Base-by-base conservation (phyloP, 2,888 invertebrate species). In the Halocaridina rubra region DNA sequence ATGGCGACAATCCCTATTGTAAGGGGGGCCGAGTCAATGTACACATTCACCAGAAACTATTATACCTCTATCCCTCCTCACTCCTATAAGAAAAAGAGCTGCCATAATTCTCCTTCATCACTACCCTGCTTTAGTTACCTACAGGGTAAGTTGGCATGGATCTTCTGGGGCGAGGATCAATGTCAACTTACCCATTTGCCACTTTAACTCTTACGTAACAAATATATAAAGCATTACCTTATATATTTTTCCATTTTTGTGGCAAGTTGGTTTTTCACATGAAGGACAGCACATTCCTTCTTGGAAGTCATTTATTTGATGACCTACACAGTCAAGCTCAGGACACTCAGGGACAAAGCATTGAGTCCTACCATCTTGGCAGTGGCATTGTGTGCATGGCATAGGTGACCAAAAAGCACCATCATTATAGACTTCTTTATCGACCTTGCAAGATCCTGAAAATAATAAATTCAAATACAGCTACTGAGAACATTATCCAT, bases 301-400 rank as follows among this genome's bases (percentile, higher is more conserved):
- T 3, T 29, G 32, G 10, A 84, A 32, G n/a, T 81, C 82, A 30
- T 86, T 29, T 7, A 86, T 84, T 69, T 86, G 86, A 53, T 88
- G 86, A 2, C 80, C 57, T 8, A 86, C 86, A 46, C 88, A 88
- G 8, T 80, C 64, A 64, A 88, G 80, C n/a, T 69, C 76, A 19
- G 76, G 88, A 53, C 88, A 88, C 57, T 84, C 72, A n/a, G 88
- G 86, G 7, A 88, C 78, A 77, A 84, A 80, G 61, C 88, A 88
- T 74, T 80, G 84, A 5, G 32, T 64, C 30, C 53, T 69, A 13
- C 88, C 88, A 69, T 86, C 76, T 22, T 77, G 77, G 32, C 88
- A 88, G 78, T 84, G 86, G 67, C 88, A 88, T 29, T 86, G 82
- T 4, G 86, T 80, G 46, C 88, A 88, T 3, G 86, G 30, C 39